phyloP scores from a whole-genome alignment of 2,113 vertebrate genomes.

The Capreolus pygargus region DNA sequence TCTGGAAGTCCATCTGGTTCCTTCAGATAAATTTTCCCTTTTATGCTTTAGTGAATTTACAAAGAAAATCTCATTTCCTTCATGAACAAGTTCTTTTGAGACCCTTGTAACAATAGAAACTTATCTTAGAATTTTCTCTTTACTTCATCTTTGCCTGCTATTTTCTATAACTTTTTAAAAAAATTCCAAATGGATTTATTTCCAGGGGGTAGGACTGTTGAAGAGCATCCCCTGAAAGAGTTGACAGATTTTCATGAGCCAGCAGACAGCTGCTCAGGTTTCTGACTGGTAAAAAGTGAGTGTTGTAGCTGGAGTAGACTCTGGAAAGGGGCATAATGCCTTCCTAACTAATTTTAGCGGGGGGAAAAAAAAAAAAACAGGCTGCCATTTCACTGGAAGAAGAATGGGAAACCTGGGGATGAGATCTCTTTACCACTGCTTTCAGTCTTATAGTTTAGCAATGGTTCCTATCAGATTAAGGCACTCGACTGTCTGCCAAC shows the following conservation, averaged over 20 bases:
- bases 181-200: background rate
- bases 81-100: background rate
- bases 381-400: background rate
- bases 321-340: background rate
- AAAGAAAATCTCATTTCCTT: constrained; percentile 22
- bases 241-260: background rate
- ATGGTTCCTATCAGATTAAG: background rate
- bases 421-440: background rate
- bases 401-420: background rate
- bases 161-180: background rate
- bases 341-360: background rate
- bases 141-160: background rate
- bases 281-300: background rate
- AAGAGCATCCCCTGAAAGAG: background rate
- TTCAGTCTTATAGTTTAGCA: background rate
- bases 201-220: background rate
- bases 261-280: background rate
- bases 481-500: background rate
- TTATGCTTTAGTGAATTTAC: background rate
- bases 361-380: background rate
- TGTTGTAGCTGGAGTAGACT: background rate
- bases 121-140: background rate
- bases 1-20: background rate
- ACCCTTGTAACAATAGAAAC: background rate
- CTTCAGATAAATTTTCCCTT: background rate